Percentiles rank a stretch among this genome's conserved stretches.
Evolutionary conservation across 2,888 invertebrate species (phyloP).

Genomic region (Pecten maximus): DNA sequence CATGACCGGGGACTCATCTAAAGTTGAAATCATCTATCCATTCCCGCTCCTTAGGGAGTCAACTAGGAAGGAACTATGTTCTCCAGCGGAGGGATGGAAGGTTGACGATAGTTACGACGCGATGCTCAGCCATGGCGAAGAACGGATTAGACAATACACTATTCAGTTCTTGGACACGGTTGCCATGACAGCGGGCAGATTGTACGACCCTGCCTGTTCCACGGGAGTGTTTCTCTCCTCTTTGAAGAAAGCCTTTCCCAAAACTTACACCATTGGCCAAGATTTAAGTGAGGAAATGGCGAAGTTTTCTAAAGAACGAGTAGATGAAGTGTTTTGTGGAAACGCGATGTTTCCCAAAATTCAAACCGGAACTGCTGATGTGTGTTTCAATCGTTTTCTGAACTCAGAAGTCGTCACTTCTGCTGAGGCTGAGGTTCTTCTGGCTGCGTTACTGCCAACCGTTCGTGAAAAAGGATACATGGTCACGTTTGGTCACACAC

Average conservation of each 20-base stretch:
- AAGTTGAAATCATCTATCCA: constrained; percentile 62
- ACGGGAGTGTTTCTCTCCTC: constrained; percentile 68
- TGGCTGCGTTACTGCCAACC: constrained; percentile 61
- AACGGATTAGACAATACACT: constrained; percentile 63
- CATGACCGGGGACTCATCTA: constrained; percentile 41
- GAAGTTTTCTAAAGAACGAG: constrained; percentile 61
- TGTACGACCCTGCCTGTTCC: constrained; percentile 70
- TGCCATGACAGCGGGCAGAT: constrained; percentile 52
- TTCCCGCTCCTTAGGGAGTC: constrained; percentile 64
- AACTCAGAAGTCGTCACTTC: constrained; percentile 69
- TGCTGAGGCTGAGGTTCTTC: constrained; percentile 61
- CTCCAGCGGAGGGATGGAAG: constrained; percentile 67
- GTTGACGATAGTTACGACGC: constrained; percentile 67
- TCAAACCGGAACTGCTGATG: constrained; percentile 64
- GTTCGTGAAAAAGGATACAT: constrained; percentile 63
- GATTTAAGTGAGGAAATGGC: constrained; percentile 70
- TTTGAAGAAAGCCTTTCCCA: constrained; percentile 63
- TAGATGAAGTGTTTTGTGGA: constrained; percentile 69
- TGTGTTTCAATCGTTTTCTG: constrained; percentile 64
- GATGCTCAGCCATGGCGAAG: constrained; percentile 68
- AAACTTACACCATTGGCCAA: constrained; percentile 68
- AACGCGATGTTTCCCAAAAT: constrained; percentile 66
- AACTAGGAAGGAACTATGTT: constrained; percentile 63
- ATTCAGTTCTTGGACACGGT: constrained; percentile 58
- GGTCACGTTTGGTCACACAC: constrained; percentile 70